A percentile compares a stretch with the other conserved stretches of the same genome.
Evolutionary conservation across 1,140 invertebrate species (phyloP).

Genomic region (Pygmarrhopalites habei): DNA sequence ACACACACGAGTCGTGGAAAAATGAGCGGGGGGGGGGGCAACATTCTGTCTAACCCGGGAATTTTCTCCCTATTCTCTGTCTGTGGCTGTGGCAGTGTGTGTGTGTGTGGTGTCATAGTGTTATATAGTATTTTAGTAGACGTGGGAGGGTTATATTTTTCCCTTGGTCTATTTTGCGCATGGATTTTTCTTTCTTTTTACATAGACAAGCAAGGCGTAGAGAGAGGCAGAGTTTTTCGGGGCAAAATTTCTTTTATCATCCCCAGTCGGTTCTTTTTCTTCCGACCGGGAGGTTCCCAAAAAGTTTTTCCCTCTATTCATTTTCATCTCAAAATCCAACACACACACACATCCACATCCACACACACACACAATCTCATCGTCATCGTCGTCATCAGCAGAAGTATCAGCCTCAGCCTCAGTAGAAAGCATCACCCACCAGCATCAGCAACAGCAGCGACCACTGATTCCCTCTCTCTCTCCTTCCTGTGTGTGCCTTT

Average conservation of each 20-base stretch:
- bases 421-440: not conserved
- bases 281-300: not conserved
- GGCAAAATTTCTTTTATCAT: conserved; percentile 8
- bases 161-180: conserved; percentile 9
- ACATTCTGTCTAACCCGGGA: too few species aligned
- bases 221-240: not conserved
- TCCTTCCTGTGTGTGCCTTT: too few species aligned
- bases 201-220: not conserved
- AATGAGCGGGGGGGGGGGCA: too few species aligned
- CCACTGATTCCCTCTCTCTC: not conserved
- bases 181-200: conserved; percentile 13
- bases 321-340: not conserved
- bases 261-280: conserved; percentile 6
- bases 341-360: not conserved
- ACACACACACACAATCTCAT: not conserved
- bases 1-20: too few species aligned
- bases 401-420: not conserved
- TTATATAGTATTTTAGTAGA: too few species aligned
- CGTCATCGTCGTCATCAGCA: not conserved
- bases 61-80: too few species aligned
- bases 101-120: too few species aligned
- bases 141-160: conserved; percentile 15
- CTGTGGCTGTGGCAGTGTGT: too few species aligned
- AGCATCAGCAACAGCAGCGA: not conserved
- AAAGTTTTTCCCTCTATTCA: not conserved